Conservation (phyloP, 2,888 invertebrate species). For the Tenthredo amoena region DNA sequence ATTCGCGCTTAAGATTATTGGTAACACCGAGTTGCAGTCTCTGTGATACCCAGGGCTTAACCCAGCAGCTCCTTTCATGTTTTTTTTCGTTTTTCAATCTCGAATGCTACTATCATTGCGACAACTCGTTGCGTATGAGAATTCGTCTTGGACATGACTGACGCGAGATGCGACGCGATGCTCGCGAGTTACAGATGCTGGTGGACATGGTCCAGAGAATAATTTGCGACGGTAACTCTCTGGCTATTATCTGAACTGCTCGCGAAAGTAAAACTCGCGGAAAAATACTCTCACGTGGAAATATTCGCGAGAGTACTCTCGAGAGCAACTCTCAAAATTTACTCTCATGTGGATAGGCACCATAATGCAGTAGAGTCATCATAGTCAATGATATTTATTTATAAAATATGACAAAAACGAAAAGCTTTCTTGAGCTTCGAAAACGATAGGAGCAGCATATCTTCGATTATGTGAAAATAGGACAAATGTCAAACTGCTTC, state of each 20-base stretch:
- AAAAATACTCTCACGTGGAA: constrained; percentile 51
- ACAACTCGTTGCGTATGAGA: constrained; percentile 31
- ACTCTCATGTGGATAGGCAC: constrained; percentile 47
- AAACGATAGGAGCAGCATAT: background rate
- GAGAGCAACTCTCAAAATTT: constrained; percentile 53
- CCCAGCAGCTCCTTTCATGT: background rate
- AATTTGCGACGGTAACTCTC: constrained; percentile 43
- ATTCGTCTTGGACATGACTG: constrained; percentile 10
- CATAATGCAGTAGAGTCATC: background rate
- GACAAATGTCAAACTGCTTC: background rate
- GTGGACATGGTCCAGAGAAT: constrained; percentile 47
- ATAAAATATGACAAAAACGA: background rate
- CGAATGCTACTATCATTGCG: constrained; percentile 31
- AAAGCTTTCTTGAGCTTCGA: background rate
- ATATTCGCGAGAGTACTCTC: constrained; percentile 44
- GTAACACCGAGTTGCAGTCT: background rate
- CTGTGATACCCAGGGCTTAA: background rate
- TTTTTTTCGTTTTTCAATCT: background rate
- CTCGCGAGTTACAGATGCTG: constrained; percentile 20
- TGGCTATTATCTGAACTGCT: constrained; percentile 37
- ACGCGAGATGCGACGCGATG: background rate
- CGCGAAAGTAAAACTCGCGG: constrained; percentile 32
- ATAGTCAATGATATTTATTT: background rate
- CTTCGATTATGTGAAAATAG: background rate
- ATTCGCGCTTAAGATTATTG: background rate